phyloP scores from a whole-genome alignment of 2,113 vertebrate species.

The Labeo catla region DNA sequence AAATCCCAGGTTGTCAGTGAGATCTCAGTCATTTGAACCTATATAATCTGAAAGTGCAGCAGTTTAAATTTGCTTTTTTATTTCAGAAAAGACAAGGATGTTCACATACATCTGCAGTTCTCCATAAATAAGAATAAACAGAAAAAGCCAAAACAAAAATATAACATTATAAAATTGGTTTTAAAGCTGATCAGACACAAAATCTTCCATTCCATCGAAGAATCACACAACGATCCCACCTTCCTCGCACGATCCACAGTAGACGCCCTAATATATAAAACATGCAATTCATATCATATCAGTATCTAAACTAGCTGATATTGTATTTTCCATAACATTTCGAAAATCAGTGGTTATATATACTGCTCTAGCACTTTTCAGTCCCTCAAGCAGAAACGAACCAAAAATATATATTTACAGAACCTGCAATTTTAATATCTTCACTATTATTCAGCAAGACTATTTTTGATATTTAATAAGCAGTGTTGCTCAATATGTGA shows the following conservation, averaged over 20 bases:
- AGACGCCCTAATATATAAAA: conserved; percentile 15
- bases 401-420: conserved; percentile 27
- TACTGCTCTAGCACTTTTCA: neutral
- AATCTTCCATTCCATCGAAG: neutral
- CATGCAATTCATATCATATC: conserved; percentile 20
- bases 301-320: neutral
- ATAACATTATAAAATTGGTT: conserved; percentile 35
- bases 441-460: conserved; percentile 18
- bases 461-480: conserved; percentile 22
- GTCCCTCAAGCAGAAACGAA: conserved; percentile 1
- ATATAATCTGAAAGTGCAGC: neutral
- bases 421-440: conserved; percentile 17
- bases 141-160: conserved; percentile 42
- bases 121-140: conserved; percentile 54
- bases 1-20: neutral
- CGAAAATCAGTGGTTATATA: neutral
- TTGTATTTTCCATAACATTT: neutral
- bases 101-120: conserved; percentile 44
- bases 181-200: conserved; percentile 20
- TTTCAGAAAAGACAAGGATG: conserved; percentile 54
- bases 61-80: conserved; percentile 43
- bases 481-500: conserved; percentile 12
- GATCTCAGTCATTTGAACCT: neutral
- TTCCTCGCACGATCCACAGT: neutral
- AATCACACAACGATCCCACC: neutral